Conservation (phyloP, 2,113 vertebrate genomes). For the Phalacrocorax aristotelis region DNA sequence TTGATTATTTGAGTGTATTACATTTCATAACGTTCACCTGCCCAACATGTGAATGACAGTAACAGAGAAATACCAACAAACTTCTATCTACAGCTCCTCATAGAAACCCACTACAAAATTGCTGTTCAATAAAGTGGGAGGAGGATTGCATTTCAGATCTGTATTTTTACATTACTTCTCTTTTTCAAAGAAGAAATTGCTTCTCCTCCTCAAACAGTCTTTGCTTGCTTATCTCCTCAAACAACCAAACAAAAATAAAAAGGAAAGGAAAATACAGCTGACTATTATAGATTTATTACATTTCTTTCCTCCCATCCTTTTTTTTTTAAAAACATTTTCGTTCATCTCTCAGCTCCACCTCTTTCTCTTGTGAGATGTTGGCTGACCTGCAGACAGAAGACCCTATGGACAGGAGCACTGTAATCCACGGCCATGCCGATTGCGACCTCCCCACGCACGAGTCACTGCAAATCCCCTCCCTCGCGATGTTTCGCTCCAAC, state of each 20-base stretch:
- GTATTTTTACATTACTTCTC: background rate
- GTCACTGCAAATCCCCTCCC: background rate
- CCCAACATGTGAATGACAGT: fast-evolving
- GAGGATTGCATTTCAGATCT: background rate
- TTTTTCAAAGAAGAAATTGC: background rate
- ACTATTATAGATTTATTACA: fast-evolving
- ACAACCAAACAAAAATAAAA: background rate
- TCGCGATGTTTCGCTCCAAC: background rate
- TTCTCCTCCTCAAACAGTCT: background rate
- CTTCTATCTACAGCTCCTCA: background rate
- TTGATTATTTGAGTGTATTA: background rate
- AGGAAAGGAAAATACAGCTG: background rate
- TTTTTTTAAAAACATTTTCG: background rate
- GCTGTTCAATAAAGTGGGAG: background rate
- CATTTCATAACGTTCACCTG: background rate
- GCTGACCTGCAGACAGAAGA: background rate
- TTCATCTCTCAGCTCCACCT: background rate
- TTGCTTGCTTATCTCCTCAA: background rate
- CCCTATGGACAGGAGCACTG: background rate
- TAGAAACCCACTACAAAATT: background rate
- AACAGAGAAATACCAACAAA: background rate
- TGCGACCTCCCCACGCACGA: background rate
- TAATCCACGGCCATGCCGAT: background rate
- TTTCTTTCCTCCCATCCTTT: background rate
- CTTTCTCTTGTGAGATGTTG: background rate